A percentile compares a stretch with the other conserved stretches of the same genome.
Evolutionary conservation across 2,113 vertebrate species (phyloP).

Genomic region (Entomyzon cyanotis): DNA sequence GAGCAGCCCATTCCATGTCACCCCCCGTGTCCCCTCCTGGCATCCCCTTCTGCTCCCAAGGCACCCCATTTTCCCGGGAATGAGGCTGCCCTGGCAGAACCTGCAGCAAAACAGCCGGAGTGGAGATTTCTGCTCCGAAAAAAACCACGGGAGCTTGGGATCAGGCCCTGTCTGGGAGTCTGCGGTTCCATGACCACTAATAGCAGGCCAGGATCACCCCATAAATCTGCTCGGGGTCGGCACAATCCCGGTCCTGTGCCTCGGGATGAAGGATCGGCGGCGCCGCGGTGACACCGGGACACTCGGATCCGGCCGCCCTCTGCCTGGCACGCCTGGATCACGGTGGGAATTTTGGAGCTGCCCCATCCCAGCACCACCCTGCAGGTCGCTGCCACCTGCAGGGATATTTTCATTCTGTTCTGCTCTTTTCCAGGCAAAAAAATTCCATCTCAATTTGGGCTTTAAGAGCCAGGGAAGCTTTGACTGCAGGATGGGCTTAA

Average conservation of each 20-base stretch:
- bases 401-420: rapidly evolving
- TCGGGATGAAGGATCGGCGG: neutral
- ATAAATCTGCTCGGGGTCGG: neutral
- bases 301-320: rapidly evolving
- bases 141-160: neutral
- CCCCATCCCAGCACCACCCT: neutral
- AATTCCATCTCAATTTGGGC: rapidly evolving
- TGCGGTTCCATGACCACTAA: conserved; percentile 48
- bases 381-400: neutral
- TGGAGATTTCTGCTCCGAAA: neutral
- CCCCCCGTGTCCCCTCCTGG: rapidly evolving
- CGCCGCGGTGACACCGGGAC: neutral
- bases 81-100: conserved; percentile 5
- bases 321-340: neutral
- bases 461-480: neutral
- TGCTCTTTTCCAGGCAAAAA: neutral
- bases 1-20: neutral
- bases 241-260: neutral
- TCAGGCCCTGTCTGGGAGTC: conserved; percentile 25
- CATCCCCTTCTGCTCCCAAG: neutral
- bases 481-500: rapidly evolving
- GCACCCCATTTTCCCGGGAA: neutral
- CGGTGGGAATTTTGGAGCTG: rapidly evolving
- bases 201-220: conserved; percentile 31
- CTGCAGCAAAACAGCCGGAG: neutral